A percentile compares a stretch with the other conserved stretches of the same genome.
These are phyloP conservation scores for Xanthorhoe designata DNA, from an alignment of 2,888 invertebrate genomes.

Conservation along the genomic window DNA sequence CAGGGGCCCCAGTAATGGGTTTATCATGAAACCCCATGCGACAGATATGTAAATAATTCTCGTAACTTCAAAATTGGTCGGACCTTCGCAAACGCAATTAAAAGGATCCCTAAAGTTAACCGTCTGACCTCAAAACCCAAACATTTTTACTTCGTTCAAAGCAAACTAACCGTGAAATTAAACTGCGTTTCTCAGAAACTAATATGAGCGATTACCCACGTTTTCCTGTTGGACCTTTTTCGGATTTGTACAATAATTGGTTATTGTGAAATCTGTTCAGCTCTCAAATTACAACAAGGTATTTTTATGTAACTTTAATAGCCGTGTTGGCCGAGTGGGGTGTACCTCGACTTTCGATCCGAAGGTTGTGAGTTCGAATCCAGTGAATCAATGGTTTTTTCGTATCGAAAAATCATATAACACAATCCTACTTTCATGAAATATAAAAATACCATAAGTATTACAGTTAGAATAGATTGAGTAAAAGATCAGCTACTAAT, in stretches of 20 bases:
- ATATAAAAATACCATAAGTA: no score
- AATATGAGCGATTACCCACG: constrained; percentile 52
- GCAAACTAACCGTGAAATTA: constrained; percentile 77
- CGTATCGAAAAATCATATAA: no score
- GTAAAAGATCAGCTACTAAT: not conserved
- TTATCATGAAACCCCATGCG: constrained; percentile 30
- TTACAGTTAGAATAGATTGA: no score
- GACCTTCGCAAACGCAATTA: constrained; percentile 35
- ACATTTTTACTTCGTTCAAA: constrained; percentile 48
- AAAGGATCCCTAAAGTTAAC: constrained; percentile 36
- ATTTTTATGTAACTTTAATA: no score
- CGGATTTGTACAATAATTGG: constrained; percentile 20
- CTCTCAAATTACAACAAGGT: not conserved
- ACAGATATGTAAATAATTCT: constrained; percentile 34
- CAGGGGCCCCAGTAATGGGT: constrained; percentile 16
- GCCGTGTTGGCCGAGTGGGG: no score
- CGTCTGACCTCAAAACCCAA: constrained; percentile 47
- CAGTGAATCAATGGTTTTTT: no score
- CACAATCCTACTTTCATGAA: no score
- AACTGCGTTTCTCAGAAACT: constrained; percentile 63
- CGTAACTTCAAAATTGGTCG: constrained; percentile 27
- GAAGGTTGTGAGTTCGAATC: no score
- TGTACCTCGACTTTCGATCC: no score
- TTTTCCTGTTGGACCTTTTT: constrained; percentile 48
- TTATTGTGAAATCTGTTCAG: constrained; percentile 14